phyloP scores from a whole-genome alignment of 2,888 invertebrate species.

The Bimastos eiseni region DNA sequence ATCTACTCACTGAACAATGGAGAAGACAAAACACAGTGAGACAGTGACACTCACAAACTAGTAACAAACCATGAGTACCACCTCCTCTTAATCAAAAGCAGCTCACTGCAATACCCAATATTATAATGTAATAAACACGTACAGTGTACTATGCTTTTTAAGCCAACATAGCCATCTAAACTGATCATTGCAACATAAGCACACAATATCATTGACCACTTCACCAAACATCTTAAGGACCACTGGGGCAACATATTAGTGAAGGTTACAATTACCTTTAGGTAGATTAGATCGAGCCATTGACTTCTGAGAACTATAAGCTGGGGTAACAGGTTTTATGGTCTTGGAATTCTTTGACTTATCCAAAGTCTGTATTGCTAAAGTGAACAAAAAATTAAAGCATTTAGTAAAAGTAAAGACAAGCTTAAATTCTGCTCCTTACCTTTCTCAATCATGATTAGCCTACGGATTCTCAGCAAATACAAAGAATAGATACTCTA shows the following conservation, averaged over 20 bases:
- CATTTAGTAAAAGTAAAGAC: not conserved
- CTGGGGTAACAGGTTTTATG: not conserved
- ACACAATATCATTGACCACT: not conserved
- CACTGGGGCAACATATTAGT: not conserved
- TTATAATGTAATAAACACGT: not conserved
- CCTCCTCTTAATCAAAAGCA: not conserved
- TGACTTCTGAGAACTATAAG: not conserved
- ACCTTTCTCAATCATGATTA: no score
- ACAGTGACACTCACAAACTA: not conserved
- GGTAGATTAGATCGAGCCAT: not conserved
- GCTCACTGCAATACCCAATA: not conserved
- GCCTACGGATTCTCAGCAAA: no score
- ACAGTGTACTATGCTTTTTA: not conserved
- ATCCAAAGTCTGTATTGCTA: not conserved
- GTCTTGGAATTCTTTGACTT: not conserved
- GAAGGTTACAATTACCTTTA: not conserved
- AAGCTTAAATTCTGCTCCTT: no score
- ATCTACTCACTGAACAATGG: no score
- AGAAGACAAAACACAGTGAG: not conserved
- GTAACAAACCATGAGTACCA: not conserved
- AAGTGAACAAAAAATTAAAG: not conserved
- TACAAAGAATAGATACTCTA: no score
- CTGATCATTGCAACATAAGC: not conserved
- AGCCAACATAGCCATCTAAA: not conserved
- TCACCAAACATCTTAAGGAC: not conserved